Conservation (phyloP, 2,113 vertebrate species). For the Turnix velox region DNA sequence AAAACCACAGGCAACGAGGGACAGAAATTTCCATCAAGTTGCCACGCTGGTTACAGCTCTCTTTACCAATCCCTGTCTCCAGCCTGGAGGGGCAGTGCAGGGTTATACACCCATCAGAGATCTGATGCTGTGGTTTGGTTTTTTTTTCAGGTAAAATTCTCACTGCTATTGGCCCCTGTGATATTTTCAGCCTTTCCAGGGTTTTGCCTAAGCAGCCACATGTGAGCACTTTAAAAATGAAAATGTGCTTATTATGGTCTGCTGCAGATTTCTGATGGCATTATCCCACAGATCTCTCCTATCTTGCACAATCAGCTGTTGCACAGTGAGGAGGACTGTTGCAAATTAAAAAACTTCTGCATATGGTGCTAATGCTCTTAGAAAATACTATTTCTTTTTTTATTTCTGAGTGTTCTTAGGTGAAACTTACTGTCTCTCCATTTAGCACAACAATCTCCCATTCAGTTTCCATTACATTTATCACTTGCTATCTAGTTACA, state of each 20-base stretch:
- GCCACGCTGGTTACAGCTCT: background rate
- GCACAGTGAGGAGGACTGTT: background rate
- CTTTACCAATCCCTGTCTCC: background rate
- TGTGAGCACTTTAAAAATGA: background rate
- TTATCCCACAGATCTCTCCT: background rate
- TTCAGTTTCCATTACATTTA: background rate
- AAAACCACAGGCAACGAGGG: conserved; percentile 14
- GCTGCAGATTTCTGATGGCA: background rate
- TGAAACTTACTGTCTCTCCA: background rate
- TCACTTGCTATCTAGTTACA: background rate
- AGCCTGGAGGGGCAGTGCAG: rapidly evolving
- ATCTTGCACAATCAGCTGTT: background rate
- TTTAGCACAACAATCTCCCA: background rate
- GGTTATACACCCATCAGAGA: background rate
- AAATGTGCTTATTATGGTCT: background rate
- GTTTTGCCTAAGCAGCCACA: background rate
- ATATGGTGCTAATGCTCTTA: background rate
- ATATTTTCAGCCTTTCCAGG: background rate
- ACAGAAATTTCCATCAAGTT: background rate
- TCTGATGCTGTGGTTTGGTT: background rate
- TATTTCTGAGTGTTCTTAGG: background rate
- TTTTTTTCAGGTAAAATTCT: background rate
- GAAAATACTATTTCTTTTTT: background rate
- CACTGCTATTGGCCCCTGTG: background rate
- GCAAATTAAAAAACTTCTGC: background rate